phyloP scores from a whole-genome alignment of 2,797 vertebrate species.

The Phrynocephalus guinanensis region DNA sequence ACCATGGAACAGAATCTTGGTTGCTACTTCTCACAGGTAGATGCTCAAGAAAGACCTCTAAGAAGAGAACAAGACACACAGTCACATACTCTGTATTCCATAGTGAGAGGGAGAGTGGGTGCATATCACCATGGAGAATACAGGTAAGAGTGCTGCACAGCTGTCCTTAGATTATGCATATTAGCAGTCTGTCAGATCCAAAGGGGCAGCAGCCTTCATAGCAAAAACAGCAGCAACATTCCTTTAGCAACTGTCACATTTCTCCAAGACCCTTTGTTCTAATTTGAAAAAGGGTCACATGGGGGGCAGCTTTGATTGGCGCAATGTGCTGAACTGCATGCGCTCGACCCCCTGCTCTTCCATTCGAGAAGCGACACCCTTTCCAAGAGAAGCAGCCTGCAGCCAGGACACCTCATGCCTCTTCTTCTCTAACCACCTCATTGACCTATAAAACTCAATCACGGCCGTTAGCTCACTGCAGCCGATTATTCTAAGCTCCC shows the following conservation, averaged over 20 bases:
- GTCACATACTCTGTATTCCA: neutral
- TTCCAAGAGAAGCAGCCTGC: neutral
- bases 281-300: neutral
- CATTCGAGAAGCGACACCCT: neutral
- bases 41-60: fast-evolving
- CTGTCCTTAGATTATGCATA: fast-evolving
- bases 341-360: fast-evolving
- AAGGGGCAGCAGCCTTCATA: conserved; percentile 33
- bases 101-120: neutral
- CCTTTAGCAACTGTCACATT: conserved; percentile 4
- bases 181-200: conserved; percentile 30
- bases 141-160: neutral
- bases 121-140: conserved; percentile 5
- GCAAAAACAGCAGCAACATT: conserved; percentile 18
- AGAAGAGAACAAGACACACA: neutral
- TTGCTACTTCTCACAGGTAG: neutral
- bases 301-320: neutral
- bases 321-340: fast-evolving
- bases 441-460: conserved; percentile 4
- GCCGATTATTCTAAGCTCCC: conserved; percentile 48
- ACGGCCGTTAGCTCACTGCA: neutral
- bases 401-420: neutral
- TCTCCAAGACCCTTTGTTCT: conserved; percentile 21
- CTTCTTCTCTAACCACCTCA: conserved; percentile 33
- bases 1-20: neutral